Conservation (phyloP, 1,140 invertebrate species). For the Pseudomyrmex sp. region DNA sequence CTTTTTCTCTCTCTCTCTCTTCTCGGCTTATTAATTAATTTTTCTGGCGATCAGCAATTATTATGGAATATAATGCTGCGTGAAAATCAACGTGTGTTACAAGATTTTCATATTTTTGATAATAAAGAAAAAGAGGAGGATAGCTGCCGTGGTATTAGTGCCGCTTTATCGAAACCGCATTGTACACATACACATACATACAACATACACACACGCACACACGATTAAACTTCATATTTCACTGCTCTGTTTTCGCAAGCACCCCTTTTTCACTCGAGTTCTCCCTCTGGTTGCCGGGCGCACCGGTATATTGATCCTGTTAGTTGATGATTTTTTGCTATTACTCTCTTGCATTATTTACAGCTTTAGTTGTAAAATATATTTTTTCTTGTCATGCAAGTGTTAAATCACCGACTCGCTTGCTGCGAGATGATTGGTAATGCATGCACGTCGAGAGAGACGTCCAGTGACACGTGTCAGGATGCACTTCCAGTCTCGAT, state of each 20-base stretch:
- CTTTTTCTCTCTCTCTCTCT: too few relatives aligned
- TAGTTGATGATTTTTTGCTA: slow-evolving; percentile 15
- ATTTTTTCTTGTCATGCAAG: slow-evolving; percentile 11
- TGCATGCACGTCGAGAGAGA: slow-evolving; percentile 3
- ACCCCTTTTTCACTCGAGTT: background rate
- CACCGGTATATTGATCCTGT: background rate
- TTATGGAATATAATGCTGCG: slow-evolving; percentile 4
- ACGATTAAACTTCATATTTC: slow-evolving; percentile 14
- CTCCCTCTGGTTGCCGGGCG: background rate
- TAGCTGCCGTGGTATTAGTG: background rate
- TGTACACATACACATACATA: background rate
- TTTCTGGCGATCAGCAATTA: background rate
- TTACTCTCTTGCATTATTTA: background rate
- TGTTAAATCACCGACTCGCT: background rate
- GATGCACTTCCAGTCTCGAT: slow-evolving; percentile 7
- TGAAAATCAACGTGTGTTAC: background rate
- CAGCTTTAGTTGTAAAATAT: slow-evolving; percentile 19
- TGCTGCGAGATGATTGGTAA: slow-evolving; percentile 8
- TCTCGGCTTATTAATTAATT: background rate
- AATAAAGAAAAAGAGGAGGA: background rate
- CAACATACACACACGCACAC: too few relatives aligned
- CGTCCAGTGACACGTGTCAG: slow-evolving; percentile 1
- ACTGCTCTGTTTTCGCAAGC: slow-evolving; percentile 27
- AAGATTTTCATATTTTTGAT: background rate
- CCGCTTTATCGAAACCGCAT: background rate